Evolutionary conservation across 2,797 vertebrate genomes (phyloP).

Genomic region (Meriones psammophilus): DNA sequence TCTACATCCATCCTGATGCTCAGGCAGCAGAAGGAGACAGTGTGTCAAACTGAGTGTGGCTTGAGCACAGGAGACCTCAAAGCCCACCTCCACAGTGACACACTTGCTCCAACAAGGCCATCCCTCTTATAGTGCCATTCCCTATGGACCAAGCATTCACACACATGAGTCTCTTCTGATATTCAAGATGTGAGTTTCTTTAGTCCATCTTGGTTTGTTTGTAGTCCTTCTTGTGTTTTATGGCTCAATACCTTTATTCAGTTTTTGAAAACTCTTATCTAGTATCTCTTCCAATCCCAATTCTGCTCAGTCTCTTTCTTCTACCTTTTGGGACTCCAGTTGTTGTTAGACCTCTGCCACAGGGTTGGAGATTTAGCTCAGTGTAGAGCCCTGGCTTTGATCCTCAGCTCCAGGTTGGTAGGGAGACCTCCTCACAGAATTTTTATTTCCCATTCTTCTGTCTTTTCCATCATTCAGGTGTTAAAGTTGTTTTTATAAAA

Average conservation of each 20-base stretch:
- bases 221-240: not conserved
- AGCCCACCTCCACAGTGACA: not conserved
- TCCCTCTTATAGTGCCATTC: not conserved
- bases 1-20: not conserved
- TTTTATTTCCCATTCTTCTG: not conserved
- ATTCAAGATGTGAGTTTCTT: not conserved
- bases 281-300: not conserved
- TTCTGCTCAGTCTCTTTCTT: not conserved
- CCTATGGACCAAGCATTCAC: not conserved
- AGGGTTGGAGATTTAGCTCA: not conserved
- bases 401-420: not conserved
- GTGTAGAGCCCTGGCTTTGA: not conserved
- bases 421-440: not conserved
- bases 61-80: not conserved
- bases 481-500: too few species aligned
- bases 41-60: not conserved
- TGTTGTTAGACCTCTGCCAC: not conserved
- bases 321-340: not conserved
- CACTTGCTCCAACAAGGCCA: not conserved
- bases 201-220: conserved; percentile 18
- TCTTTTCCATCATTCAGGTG: not conserved
- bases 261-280: conserved; percentile 53
- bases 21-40: not conserved
- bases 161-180: not conserved
- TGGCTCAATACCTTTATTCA: conserved; percentile 36